phyloP scores from a whole-genome alignment of 2,113 vertebrate genomes.

The Anoura caudifer region DNA sequence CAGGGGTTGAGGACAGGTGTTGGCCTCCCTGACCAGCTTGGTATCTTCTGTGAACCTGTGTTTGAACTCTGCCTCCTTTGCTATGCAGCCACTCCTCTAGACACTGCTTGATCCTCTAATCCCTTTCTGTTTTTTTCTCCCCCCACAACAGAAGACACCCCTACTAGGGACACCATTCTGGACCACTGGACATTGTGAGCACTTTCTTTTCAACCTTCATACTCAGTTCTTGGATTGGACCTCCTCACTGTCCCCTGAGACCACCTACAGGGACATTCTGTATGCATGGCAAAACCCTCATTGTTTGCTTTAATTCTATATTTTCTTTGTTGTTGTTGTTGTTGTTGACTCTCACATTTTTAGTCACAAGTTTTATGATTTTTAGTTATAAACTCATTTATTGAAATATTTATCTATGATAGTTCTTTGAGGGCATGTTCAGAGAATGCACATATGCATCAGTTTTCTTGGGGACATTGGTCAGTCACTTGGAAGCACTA shows the following conservation, averaged over 20 bases:
- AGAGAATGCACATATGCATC: neutral
- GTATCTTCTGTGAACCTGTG: neutral
- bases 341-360: neutral
- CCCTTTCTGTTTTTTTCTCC: neutral
- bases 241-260: neutral
- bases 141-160: neutral
- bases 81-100: neutral
- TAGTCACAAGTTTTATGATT: neutral
- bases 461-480: neutral
- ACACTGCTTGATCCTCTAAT: neutral
- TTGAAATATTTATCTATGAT: neutral
- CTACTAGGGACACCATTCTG: too few relatives aligned
- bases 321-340: neutral
- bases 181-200: neutral
- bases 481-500: neutral
- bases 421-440: neutral
- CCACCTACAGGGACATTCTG: neutral
- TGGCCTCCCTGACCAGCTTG: neutral
- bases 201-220: neutral
- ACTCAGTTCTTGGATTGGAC: neutral
- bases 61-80: neutral
- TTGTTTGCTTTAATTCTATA: neutral
- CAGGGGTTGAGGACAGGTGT: neutral
- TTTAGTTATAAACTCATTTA: neutral
- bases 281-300: neutral